Evolutionary conservation across 2,797 vertebrate species (phyloP).

Genomic region (Thalassophryne amazonica): DNA sequence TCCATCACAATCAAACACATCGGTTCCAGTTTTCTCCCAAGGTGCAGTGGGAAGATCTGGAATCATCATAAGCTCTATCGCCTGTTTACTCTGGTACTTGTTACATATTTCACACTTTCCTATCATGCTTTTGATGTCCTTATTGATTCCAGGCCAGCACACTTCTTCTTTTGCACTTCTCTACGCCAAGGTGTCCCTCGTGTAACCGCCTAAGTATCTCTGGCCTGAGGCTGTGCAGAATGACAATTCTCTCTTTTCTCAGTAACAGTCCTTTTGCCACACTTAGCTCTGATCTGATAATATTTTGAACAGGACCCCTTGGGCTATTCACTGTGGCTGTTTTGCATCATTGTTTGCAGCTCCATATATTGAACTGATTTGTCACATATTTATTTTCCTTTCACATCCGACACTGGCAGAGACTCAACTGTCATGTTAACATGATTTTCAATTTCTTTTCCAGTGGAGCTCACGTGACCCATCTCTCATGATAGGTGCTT

Average conservation of each 20-base stretch:
- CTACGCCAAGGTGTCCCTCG: slow-evolving; percentile 12
- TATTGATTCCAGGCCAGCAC: not conserved
- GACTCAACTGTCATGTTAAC: too few species aligned
- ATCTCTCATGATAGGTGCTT: too few species aligned
- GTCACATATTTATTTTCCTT: too few species aligned
- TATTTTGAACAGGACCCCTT: not conserved
- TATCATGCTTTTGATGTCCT: not conserved
- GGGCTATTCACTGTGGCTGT: not conserved
- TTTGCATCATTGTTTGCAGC: not conserved
- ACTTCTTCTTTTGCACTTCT: slow-evolving; percentile 25
- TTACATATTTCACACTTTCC: slow-evolving; percentile 1
- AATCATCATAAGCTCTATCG: slow-evolving; percentile 18
- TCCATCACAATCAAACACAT: slow-evolving; percentile 15
- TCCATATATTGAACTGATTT: not conserved
- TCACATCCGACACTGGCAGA: too few species aligned
- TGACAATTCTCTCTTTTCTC: not conserved
- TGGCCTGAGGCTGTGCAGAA: not conserved
- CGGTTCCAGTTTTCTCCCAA: slow-evolving; percentile 23
- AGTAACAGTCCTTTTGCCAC: slow-evolving; percentile 13
- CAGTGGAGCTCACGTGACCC: too few species aligned
- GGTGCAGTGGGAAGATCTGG: slow-evolving; percentile 11
- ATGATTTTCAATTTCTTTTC: too few species aligned
- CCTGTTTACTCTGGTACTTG: slow-evolving; percentile 5
- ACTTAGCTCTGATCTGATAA: not conserved
- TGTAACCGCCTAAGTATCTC: slow-evolving; percentile 7